Evolutionary conservation across 2,113 vertebrate genomes (phyloP).

Genomic region (Sinocyclocheilus anshuiensis): DNA sequence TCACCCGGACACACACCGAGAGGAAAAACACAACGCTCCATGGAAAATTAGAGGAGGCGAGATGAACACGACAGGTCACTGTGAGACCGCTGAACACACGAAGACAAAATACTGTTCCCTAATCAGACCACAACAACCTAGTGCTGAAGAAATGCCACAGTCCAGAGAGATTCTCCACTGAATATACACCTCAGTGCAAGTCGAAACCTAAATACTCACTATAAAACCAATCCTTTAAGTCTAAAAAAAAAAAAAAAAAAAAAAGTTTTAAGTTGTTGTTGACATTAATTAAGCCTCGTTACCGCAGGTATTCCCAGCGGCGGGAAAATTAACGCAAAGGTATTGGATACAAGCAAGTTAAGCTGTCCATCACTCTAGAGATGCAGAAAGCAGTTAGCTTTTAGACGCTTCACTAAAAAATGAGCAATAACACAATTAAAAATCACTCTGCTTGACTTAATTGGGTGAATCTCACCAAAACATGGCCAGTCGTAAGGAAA

Average conservation of each 20-base stretch:
- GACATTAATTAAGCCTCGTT: slow-evolving; percentile 37
- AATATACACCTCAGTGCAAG: not conserved
- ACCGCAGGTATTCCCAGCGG: not conserved
- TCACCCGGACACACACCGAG: not conserved
- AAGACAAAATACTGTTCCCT: not conserved
- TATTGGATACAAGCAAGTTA: not conserved
- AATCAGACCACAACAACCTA: not conserved
- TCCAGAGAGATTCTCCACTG: not conserved
- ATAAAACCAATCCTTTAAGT: not conserved
- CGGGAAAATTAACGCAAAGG: not conserved
- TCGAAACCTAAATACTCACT: not conserved
- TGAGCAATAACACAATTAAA: not conserved
- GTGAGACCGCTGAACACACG: not conserved
- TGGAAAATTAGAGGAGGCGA: not conserved
- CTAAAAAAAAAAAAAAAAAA: not conserved
- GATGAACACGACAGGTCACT: not conserved
- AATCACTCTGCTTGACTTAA: not conserved
- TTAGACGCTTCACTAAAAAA: not conserved
- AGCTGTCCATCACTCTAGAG: not conserved
- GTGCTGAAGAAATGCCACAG: not conserved
- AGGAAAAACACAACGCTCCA: not conserved
- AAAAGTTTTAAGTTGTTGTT: slow-evolving; percentile 21
- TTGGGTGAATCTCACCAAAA: not conserved
- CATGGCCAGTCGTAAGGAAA: not conserved
- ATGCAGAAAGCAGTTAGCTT: not conserved